Evolutionary conservation across 2,113 vertebrate genomes (phyloP).

Genomic region (Stomatorhinus ivindoensis): DNA sequence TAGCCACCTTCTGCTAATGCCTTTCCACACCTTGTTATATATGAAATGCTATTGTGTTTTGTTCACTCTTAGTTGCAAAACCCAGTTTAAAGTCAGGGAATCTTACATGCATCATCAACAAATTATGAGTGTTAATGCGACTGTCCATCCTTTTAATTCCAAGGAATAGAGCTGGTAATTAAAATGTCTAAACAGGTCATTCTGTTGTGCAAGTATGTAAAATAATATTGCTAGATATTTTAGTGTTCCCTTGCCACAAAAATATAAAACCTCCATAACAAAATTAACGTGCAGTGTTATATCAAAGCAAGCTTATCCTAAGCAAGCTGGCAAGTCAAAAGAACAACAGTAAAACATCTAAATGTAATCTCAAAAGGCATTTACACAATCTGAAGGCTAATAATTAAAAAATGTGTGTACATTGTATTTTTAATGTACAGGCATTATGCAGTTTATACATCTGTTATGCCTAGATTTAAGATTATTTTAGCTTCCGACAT

Average conservation of each 20-base stretch:
- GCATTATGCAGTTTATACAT: not conserved
- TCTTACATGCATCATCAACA: not conserved
- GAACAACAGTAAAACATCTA: not conserved
- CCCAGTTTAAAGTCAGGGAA: not conserved
- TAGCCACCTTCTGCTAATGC: slow-evolving; percentile 66
- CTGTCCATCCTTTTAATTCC: not conserved
- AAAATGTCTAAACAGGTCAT: not conserved
- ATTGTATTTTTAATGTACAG: not conserved
- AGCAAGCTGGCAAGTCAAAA: not conserved
- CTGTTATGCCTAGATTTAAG: not conserved
- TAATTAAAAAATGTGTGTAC: not conserved
- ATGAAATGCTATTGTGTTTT: not conserved
- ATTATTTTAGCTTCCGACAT: not conserved
- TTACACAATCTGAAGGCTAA: not conserved
- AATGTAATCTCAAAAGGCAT: not conserved
- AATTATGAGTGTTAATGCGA: not conserved
- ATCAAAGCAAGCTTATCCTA: not conserved
- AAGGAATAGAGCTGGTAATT: not conserved
- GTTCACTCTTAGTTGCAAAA: not conserved
- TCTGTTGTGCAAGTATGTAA: not conserved
- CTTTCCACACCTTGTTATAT: slow-evolving; percentile 55
- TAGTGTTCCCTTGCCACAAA: not conserved
- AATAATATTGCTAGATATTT: not conserved
- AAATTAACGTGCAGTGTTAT: not conserved
- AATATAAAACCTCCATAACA: not conserved